A percentile compares a stretch with the other conserved stretches of the same genome.
phyloP scores from a whole-genome alignment of 2,888 invertebrate genomes.

The Noctua pronuba region DNA sequence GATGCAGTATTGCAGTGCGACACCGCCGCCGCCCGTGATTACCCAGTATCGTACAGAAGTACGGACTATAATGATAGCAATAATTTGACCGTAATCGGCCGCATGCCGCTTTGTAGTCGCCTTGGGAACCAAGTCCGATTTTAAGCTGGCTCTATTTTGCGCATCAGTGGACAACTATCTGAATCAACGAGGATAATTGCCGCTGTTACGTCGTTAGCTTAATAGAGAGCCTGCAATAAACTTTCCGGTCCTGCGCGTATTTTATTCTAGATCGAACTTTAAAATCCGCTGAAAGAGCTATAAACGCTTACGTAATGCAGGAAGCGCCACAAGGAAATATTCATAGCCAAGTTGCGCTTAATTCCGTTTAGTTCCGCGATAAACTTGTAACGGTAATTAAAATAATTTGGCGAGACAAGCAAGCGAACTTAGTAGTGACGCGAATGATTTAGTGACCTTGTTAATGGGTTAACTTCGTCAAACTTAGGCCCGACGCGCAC shows the following conservation, averaged over 20 bases:
- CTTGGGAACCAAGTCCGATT: slow-evolving; percentile 87
- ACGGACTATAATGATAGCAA: slow-evolving; percentile 87
- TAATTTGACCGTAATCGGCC: slow-evolving; percentile 89
- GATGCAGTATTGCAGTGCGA: slow-evolving; percentile 78
- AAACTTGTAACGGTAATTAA: slow-evolving; percentile 80
- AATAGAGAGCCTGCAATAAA: slow-evolving; percentile 74
- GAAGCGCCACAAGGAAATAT: slow-evolving; percentile 55
- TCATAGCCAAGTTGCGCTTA: slow-evolving; percentile 61
- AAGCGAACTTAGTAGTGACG: slow-evolving; percentile 79
- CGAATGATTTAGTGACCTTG: slow-evolving; percentile 86
- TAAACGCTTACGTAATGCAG: slow-evolving; percentile 47
- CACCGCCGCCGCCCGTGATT: slow-evolving; percentile 79
- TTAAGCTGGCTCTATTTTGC: slow-evolving; percentile 87
- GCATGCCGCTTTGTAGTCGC: slow-evolving; percentile 86
- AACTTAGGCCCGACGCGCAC: slow-evolving; percentile 76
- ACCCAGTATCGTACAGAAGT: slow-evolving; percentile 78
- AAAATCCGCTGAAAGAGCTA: slow-evolving; percentile 42
- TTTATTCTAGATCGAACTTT: slow-evolving; percentile 61
- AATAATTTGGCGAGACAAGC: slow-evolving; percentile 82
- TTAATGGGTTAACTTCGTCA: slow-evolving; percentile 86
- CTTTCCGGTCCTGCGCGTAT: slow-evolving; percentile 54
- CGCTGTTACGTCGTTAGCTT: slow-evolving; percentile 77
- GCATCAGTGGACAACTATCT: slow-evolving; percentile 86
- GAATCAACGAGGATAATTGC: slow-evolving; percentile 86
- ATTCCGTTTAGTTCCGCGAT: slow-evolving; percentile 67